Conservation (phyloP, 1,140 invertebrate genomes). For the Zaprionus africanus region DNA sequence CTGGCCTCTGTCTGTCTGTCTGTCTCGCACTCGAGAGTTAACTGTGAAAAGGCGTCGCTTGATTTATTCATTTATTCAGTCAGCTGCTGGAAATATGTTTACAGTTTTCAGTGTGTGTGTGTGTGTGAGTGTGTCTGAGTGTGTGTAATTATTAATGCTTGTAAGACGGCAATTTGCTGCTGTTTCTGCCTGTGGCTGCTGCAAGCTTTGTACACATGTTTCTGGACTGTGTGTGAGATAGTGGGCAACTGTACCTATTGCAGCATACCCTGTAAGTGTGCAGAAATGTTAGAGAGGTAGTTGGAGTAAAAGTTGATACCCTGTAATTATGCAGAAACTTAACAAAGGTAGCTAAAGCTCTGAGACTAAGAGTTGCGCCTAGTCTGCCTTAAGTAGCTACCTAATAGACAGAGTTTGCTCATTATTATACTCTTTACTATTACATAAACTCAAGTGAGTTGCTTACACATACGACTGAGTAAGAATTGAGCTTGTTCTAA, state of each 20-base stretch:
- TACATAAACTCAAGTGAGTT: too few relatives aligned
- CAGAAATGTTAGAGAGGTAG: background rate
- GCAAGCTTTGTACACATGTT: constrained; percentile 44
- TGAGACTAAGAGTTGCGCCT: background rate
- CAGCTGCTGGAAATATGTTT: constrained; percentile 41
- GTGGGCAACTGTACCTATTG: constrained; percentile 39
- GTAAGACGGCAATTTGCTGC: constrained; percentile 50
- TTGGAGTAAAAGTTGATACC: background rate
- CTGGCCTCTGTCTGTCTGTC: constrained; percentile 19
- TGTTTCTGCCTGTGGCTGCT: background rate
- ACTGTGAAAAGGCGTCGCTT: constrained; percentile 74
- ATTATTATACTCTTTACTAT: too few relatives aligned
- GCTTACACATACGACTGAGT: too few relatives aligned
- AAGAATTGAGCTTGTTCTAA: too few relatives aligned
- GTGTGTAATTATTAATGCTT: constrained; percentile 59
- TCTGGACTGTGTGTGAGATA: constrained; percentile 20
- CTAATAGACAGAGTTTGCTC: too few relatives aligned
- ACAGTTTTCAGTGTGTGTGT: constrained; percentile 25
- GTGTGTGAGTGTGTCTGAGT: too few relatives aligned
- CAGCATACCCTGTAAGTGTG: constrained; percentile 12
- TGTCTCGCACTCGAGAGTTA: constrained; percentile 37
- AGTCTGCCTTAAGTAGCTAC: too few relatives aligned
- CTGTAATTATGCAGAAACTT: background rate
- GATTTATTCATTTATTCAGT: constrained; percentile 75
- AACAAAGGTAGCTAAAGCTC: background rate